phyloP scores from a whole-genome alignment of 2,888 invertebrate genomes.

The Rhimphoctona megacephalus region DNA sequence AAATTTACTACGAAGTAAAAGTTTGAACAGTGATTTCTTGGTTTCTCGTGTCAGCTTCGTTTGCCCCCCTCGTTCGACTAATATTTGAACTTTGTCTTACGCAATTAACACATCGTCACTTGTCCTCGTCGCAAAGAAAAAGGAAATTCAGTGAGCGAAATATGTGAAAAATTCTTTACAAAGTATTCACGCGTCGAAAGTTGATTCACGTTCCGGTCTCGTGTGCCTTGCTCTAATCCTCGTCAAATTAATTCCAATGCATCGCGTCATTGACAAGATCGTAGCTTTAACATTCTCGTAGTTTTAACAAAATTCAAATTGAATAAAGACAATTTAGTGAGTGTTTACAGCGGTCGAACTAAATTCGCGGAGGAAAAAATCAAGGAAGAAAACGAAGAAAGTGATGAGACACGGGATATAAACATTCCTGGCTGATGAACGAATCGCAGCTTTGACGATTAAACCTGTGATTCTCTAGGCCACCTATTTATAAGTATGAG shows the following conservation, averaged over 20 bases:
- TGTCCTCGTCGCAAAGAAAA: conserved; percentile 30
- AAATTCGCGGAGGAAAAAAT: neutral
- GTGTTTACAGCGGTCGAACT: neutral
- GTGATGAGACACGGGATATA: neutral
- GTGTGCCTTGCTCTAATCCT: neutral
- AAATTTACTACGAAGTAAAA: neutral
- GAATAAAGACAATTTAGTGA: neutral
- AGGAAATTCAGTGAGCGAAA: neutral
- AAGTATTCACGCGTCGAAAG: neutral
- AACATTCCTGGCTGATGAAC: neutral
- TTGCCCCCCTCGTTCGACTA: conserved; percentile 51
- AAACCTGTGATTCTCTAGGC: conserved; percentile 33
- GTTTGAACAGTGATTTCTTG: conserved; percentile 27
- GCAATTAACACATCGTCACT: conserved; percentile 56
- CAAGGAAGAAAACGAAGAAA: neutral
- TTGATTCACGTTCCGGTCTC: neutral
- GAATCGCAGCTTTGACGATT: conserved; percentile 15
- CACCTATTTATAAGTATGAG: conserved; percentile 68
- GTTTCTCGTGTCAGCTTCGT: no score
- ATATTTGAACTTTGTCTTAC: conserved; percentile 71
- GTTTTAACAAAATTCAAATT: neutral
- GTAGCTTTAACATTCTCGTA: neutral
- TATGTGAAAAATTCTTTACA: neutral
- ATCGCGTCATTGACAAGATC: neutral
- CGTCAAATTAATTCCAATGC: neutral